Evolutionary conservation across 2,797 vertebrate genomes (phyloP).

Genomic region (Choloepus didactylus): DNA sequence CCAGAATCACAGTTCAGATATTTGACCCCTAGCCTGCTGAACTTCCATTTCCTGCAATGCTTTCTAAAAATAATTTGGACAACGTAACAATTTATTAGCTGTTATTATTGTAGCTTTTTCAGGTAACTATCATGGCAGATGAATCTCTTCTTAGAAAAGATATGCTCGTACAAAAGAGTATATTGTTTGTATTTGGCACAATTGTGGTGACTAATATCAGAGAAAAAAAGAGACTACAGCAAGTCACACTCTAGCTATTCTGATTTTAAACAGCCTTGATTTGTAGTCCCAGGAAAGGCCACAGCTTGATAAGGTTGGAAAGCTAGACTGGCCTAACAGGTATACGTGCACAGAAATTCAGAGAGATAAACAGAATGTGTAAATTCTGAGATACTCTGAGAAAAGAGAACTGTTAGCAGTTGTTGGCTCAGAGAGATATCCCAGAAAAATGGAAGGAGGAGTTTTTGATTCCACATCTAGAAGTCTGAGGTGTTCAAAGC

Average conservation of each 20-base stretch:
- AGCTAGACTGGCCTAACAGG: background rate
- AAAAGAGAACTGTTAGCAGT: background rate
- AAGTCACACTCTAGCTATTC: background rate
- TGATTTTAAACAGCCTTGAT: background rate
- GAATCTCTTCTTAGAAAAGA: background rate
- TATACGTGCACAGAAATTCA: background rate
- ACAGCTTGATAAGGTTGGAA: background rate
- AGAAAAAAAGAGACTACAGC: background rate
- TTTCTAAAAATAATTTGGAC: background rate
- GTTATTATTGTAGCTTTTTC: constrained; percentile 29
- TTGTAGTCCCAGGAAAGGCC: background rate
- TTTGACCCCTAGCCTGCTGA: background rate
- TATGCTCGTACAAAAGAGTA: background rate
- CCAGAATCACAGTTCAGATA: background rate
- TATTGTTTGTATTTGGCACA: background rate
- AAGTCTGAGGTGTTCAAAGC: background rate
- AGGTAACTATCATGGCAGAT: background rate
- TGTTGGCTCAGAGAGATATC: background rate
- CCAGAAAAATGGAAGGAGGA: background rate
- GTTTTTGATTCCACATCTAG: background rate
- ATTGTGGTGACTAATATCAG: constrained; percentile 24
- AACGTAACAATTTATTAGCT: background rate
- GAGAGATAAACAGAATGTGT: background rate
- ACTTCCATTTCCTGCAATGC: background rate
- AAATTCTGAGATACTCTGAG: background rate